A percentile compares a stretch with the other conserved stretches of the same genome.
These are phyloP conservation scores for Chymomyza procnemis DNA, from an alignment of 2,888 invertebrate species.

Conservation along the genomic window DNA sequence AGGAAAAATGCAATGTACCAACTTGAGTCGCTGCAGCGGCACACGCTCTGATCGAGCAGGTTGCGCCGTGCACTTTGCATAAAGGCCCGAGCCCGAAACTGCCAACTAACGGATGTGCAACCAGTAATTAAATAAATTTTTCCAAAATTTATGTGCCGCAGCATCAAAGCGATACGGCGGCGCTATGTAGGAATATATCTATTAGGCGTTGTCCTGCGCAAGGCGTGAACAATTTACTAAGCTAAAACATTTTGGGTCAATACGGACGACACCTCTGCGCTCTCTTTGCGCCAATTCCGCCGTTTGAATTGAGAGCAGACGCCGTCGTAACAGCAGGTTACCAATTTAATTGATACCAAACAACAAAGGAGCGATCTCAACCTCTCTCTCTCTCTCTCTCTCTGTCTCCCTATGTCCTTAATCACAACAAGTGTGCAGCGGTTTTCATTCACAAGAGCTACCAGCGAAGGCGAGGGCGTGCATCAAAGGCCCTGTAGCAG, in stretches of 20 bases:
- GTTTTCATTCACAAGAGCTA: not conserved
- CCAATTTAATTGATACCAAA: constrained; percentile 49
- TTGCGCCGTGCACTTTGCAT: constrained; percentile 53
- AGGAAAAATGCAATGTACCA: constrained; percentile 20
- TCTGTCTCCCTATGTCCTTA: constrained; percentile 20
- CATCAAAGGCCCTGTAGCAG: not conserved
- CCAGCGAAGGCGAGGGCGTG: not conserved
- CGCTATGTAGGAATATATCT: constrained; percentile 9
- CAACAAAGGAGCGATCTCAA: not conserved
- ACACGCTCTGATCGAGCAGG: constrained; percentile 44
- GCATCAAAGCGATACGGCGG: constrained; percentile 46
- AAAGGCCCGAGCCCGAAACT: too few species aligned
- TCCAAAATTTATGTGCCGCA: constrained; percentile 18
- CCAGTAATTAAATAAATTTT: constrained; percentile 36
- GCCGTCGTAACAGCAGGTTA: constrained; percentile 59
- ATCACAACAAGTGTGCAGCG: constrained; percentile 29
- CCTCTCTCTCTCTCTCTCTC: not conserved
- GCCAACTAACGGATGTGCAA: not conserved
- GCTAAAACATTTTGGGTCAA: constrained; percentile 61
- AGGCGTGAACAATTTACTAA: constrained; percentile 66
- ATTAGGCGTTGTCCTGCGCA: constrained; percentile 39
- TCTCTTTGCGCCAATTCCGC: constrained; percentile 55
- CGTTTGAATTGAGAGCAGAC: constrained; percentile 42
- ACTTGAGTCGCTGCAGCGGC: constrained; percentile 6
- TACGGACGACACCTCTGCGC: constrained; percentile 42